Evolutionary conservation across 1,140 invertebrate genomes (phyloP).

Genomic region (Lordiphosa clarofinis): DNA sequence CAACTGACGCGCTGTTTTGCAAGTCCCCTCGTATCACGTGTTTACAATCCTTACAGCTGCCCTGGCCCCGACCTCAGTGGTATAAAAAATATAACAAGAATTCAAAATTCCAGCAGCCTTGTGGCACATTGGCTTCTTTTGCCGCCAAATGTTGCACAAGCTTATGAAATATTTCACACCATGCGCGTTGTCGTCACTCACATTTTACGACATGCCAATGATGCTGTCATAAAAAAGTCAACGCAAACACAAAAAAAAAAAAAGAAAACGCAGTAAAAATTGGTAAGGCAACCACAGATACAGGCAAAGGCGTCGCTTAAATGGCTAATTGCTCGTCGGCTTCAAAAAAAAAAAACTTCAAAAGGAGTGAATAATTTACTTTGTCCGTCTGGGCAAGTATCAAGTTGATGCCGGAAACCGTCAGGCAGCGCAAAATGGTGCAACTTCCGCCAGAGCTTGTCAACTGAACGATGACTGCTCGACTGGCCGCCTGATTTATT

Average conservation of each 20-base stretch:
- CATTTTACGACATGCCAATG: constrained; percentile 74
- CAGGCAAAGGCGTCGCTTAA: constrained; percentile 13
- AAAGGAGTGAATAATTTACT: constrained; percentile 25
- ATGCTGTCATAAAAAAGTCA: constrained; percentile 60
- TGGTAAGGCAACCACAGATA: constrained; percentile 26
- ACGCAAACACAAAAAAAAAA: too few relatives aligned
- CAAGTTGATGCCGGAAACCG: constrained; percentile 41
- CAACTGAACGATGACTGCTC: constrained; percentile 43
- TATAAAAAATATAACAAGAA: constrained; percentile 20
- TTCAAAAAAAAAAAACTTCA: constrained; percentile 36
- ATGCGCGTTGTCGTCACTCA: constrained; percentile 63
- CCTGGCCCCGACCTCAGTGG: constrained; percentile 5
- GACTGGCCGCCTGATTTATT: constrained; percentile 66
- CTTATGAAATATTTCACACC: constrained; percentile 75
- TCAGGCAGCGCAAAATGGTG: constrained; percentile 57
- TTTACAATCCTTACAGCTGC: constrained; percentile 62
- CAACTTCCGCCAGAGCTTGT: constrained; percentile 58
- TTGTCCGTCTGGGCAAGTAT: not conserved
- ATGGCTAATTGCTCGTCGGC: constrained; percentile 34
- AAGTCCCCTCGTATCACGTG: constrained; percentile 26
- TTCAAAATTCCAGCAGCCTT: constrained; percentile 24
- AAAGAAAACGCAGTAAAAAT: constrained; percentile 32
- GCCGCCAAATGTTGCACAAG: constrained; percentile 54
- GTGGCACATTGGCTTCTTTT: constrained; percentile 20
- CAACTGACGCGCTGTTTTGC: too few relatives aligned